A percentile compares a stretch with the other conserved stretches of the same genome.
phyloP scores from a whole-genome alignment of 2,888 invertebrate species.

The Ectemnius continuus region DNA sequence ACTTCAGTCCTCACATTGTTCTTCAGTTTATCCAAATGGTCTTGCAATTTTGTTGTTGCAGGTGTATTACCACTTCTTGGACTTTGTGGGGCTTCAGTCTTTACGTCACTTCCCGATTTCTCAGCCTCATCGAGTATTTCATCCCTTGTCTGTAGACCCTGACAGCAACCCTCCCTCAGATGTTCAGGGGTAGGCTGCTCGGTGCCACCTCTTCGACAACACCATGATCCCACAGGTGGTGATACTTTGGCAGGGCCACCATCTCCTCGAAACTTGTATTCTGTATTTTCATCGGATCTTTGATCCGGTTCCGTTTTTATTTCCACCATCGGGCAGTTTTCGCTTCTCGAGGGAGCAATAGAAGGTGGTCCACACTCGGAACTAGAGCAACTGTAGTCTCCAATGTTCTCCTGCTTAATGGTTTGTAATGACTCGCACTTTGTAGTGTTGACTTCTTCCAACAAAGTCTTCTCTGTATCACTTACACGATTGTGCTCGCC shows the following conservation, averaged over 20 bases:
- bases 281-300: conserved; percentile 35
- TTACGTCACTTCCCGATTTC: conserved; percentile 72
- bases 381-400: conserved; percentile 61
- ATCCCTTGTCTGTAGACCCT: conserved; percentile 86
- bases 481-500: conserved; percentile 31
- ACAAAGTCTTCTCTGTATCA: conserved; percentile 21
- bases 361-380: conserved; percentile 46
- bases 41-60: conserved; percentile 81
- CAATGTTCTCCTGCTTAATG: conserved; percentile 68
- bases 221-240: conserved; percentile 84
- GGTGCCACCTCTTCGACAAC: conserved; percentile 87
- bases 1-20: conserved; percentile 89
- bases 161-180: conserved; percentile 85
- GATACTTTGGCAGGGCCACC: conserved; percentile 84
- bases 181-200: conserved; percentile 87
- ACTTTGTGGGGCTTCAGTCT: conserved; percentile 68
- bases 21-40: conserved; percentile 81
- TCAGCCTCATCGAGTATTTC: conserved; percentile 82
- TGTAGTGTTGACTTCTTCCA: conserved; percentile 23
- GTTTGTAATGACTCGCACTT: conserved; percentile 60
- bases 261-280: conserved; percentile 82
- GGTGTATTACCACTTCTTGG: conserved; percentile 70
- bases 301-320: conserved; percentile 70
- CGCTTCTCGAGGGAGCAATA: conserved; percentile 42
- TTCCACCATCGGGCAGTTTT: conserved; percentile 48